phyloP scores from a whole-genome alignment of 2,113 vertebrate genomes.

The Physeter macrocephalus region DNA sequence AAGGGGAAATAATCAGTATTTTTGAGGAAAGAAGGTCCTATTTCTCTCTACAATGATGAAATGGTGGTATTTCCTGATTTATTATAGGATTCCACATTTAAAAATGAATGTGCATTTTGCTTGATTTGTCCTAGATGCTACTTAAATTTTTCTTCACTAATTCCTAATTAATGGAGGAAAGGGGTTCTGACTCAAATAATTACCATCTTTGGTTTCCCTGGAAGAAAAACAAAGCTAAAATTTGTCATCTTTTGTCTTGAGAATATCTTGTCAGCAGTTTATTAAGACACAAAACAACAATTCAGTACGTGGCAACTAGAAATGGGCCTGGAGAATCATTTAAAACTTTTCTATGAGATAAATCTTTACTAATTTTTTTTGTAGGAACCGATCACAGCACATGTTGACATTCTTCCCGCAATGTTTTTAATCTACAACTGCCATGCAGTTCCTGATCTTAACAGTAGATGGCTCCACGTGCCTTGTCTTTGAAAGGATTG shows the following conservation, averaged over 20 bases:
- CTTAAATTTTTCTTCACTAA: not conserved
- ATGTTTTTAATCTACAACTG: not conserved
- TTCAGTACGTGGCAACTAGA: not conserved
- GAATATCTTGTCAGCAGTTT: not conserved
- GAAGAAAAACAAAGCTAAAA: slow-evolving; percentile 26
- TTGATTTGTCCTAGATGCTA: not conserved
- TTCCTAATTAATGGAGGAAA: not conserved
- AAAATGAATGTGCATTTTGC: not conserved
- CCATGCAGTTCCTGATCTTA: not conserved
- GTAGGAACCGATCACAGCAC: not conserved
- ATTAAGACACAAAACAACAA: slow-evolving; percentile 26
- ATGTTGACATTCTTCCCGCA: not conserved
- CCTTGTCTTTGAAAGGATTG: not conserved
- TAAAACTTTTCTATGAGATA: not conserved
- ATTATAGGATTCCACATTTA: not conserved
- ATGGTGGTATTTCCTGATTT: not conserved
- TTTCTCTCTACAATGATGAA: not conserved
- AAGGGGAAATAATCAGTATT: not conserved
- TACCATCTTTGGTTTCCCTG: not conserved
- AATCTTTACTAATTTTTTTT: not conserved
- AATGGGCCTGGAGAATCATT: not conserved
- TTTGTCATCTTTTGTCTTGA: not conserved
- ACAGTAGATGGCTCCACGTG: slow-evolving; percentile 41
- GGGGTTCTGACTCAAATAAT: not conserved
- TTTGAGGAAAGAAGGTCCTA: not conserved